Conservation (phyloP, 2,113 vertebrate species). For the Neogobius melanostomus region DNA sequence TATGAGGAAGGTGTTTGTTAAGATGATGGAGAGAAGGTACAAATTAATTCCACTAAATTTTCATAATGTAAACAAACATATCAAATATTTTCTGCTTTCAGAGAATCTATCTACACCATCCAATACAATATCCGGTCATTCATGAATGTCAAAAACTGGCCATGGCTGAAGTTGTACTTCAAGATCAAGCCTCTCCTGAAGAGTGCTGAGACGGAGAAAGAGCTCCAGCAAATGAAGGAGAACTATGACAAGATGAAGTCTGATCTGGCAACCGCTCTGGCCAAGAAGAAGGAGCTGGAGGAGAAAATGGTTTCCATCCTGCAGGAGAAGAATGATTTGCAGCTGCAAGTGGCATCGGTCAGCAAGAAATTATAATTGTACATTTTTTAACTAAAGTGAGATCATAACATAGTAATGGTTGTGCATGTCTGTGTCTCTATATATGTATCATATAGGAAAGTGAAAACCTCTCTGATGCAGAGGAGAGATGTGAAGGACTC, state of each 20-base stretch:
- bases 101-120: slow-evolving; percentile 83
- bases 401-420: too few species aligned
- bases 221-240: slow-evolving; percentile 73
- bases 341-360: slow-evolving; percentile 71
- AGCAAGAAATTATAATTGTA: slow-evolving; percentile 21
- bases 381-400: too few species aligned
- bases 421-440: neutral
- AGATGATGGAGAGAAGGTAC: slow-evolving; percentile 74
- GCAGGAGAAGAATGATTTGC: slow-evolving; percentile 78
- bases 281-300: slow-evolving; percentile 67
- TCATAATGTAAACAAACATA: neutral
- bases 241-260: slow-evolving; percentile 85
- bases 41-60: neutral
- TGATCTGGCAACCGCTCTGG: slow-evolving; percentile 77
- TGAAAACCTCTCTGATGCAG: slow-evolving; percentile 61
- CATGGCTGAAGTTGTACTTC: too few species aligned
- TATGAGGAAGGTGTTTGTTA: slow-evolving; percentile 73
- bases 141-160: too few species aligned
- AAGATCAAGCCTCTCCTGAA: too few species aligned
- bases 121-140: slow-evolving; percentile 78
- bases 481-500: slow-evolving; percentile 65
- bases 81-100: slow-evolving; percentile 16
- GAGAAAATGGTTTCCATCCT: slow-evolving; percentile 60
- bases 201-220: slow-evolving; percentile 65
- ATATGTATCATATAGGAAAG: slow-evolving; percentile 35